phyloP scores from a whole-genome alignment of 2,888 invertebrate species.

The Ochropleura leucogaster region DNA sequence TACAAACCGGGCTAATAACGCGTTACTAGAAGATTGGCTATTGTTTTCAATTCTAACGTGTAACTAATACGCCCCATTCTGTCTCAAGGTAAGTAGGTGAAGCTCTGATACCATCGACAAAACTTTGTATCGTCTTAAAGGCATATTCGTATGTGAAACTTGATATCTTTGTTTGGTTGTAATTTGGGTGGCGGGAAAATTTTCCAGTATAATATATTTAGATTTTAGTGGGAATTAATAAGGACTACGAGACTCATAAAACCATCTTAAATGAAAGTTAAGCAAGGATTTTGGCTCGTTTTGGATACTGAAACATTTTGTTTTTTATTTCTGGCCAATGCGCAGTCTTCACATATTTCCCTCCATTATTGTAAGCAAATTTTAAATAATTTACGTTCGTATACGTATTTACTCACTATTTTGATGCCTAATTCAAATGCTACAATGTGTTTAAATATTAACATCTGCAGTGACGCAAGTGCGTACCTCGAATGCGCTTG shows the following conservation, averaged over 20 bases:
- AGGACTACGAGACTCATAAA: background rate
- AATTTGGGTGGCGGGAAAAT: background rate
- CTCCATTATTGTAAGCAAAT: background rate
- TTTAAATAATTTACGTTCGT: background rate
- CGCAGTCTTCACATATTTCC: background rate
- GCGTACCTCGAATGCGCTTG: conserved; percentile 70
- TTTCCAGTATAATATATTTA: background rate
- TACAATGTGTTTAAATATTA: conserved; percentile 19
- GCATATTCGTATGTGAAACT: conserved; percentile 38
- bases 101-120: conserved; percentile 56
- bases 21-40: conserved; percentile 77
- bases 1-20: conserved; percentile 76
- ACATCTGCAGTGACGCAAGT: conserved; percentile 70
- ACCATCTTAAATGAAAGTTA: background rate
- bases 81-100: conserved; percentile 69
- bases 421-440: conserved; percentile 22
- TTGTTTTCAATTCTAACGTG: conserved; percentile 77
- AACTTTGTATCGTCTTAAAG: conserved; percentile 50
- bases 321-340: background rate
- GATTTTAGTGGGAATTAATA: background rate
- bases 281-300: background rate
- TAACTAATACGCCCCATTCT: conserved; percentile 76
- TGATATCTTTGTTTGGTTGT: conserved; percentile 12
- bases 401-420: background rate
- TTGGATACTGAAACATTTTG: background rate